A percentile compares a stretch with the other conserved stretches of the same genome.
Conservation (phyloP, 2,113 vertebrate species). For the Cervus canadensis region DNA sequence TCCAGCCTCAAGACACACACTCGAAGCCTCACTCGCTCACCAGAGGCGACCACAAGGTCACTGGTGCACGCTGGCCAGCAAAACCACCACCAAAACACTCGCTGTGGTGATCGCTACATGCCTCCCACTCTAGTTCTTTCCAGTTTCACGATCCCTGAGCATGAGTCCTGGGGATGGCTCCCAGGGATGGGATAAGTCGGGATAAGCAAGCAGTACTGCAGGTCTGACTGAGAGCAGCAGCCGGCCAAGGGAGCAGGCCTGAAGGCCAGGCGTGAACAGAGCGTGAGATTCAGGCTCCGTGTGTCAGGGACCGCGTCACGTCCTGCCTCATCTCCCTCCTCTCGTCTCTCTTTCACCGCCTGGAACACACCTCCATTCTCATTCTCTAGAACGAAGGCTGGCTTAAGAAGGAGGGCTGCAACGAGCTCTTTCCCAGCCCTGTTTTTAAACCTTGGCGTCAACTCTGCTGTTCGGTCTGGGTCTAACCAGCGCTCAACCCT, state of each 20-base stretch:
- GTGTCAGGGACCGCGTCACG: accelerated
- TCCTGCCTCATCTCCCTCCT: background rate
- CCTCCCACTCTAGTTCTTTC: background rate
- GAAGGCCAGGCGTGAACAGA: background rate
- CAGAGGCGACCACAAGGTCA: accelerated
- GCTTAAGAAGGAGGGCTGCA: background rate
- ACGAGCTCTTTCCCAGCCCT: background rate
- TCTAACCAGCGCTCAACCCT: background rate
- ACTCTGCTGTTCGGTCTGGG: background rate
- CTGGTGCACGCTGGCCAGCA: no score
- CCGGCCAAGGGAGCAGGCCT: accelerated
- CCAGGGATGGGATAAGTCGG: background rate
- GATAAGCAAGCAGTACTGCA: no score
- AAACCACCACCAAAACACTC: background rate
- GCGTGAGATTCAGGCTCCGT: background rate
- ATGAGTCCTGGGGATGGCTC: background rate
- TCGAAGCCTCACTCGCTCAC: background rate
- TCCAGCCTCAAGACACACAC: background rate
- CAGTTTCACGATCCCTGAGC: background rate
- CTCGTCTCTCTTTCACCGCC: background rate
- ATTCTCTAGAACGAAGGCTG: background rate
- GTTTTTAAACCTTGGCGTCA: background rate
- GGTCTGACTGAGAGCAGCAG: background rate
- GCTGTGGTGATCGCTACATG: background rate
- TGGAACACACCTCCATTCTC: background rate